Base-by-base conservation (phyloP, 2,888 invertebrate species). In the Caenorhabditis sulstoni region DNA sequence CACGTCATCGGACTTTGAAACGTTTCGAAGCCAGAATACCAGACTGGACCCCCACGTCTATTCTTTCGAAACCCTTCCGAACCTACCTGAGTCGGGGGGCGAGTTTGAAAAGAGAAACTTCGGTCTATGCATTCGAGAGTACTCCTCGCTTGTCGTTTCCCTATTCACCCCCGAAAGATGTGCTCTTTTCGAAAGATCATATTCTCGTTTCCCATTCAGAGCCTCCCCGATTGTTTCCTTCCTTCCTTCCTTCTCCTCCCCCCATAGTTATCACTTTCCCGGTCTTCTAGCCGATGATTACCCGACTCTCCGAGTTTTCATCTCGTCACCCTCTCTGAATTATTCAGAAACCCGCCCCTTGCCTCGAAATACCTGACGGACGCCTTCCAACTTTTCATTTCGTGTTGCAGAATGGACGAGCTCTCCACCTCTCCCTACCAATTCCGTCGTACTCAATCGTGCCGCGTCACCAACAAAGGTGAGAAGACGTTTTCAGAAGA, bases 381-480 rank as follows among this genome's bases (percentile, higher is more conserved):
- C 3, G 29, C 29, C 29, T 3, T 29, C 4, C 29, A 3, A 29
- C 29, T 5, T 29, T 9, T 62, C n/a, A 22, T 52, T 12, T 8
- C 37, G 39, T 45, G 11, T 64, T 71, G 44, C 65, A 64, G 67
- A 50, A 79, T 79, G 79, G 79, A 79, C 41, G 79, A 74, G 49
- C 65, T 74, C 11, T 64, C 67, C 3, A 57, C 74, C 18, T 79
- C 79, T 20, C 79, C 79, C 18, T 79, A 64, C 29, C 66, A 66
- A 41, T 87, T 87, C 79, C 82, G 87, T 14, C 75, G 87, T 14
- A 87, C 87, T 8, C 87, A 87, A 76, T 87, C 87, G 23, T 75
- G 87, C 22, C 82, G 87, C 14, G 87, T 82, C 50, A 87, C 85
- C 9, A 82, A 70, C 29, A 77, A 81, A 81, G 76, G 84, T 85